phyloP scores from a whole-genome alignment of 23 tunicate species.

The Styela clava region DNA sequence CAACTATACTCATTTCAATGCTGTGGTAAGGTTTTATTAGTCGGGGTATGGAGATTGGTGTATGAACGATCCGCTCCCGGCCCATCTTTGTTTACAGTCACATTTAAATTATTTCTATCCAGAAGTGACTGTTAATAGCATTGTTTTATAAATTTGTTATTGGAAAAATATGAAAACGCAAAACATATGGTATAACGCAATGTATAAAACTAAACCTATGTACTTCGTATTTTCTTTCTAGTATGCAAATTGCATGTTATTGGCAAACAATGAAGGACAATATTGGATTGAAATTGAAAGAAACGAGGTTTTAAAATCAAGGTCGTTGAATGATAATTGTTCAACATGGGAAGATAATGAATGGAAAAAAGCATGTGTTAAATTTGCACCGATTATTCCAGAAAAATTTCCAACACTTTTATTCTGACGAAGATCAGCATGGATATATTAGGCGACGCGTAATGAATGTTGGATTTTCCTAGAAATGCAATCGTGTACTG shows the following conservation, averaged over 20 bases:
- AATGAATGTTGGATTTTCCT: not conserved
- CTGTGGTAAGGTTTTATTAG: no score
- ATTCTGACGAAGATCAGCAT: not conserved
- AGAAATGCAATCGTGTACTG: no score
- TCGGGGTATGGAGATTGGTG: no score
- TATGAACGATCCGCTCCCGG: no score
- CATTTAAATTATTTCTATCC: no score
- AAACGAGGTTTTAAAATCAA: not conserved
- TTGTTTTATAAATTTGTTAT: no score
- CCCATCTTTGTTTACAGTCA: no score
- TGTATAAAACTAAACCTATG: no score
- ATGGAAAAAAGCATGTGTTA: not conserved
- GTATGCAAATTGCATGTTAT: constrained; percentile 16
- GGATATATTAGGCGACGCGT: not conserved
- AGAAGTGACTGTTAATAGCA: no score
- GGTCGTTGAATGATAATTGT: constrained; percentile 2
- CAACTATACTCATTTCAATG: no score
- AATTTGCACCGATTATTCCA: constrained; percentile 7
- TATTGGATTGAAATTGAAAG: constrained; percentile 22
- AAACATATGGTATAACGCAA: no score
- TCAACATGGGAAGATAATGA: constrained; percentile 8
- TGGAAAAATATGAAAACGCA: no score
- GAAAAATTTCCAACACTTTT: constrained; percentile 12
- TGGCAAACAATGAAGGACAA: constrained; percentile 18
- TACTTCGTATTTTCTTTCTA: not conserved